Percentiles rank a stretch among this genome's conserved stretches.
Evolutionary conservation across 2,113 vertebrate genomes (phyloP).

Genomic region (Corydoras maculifer): DNA sequence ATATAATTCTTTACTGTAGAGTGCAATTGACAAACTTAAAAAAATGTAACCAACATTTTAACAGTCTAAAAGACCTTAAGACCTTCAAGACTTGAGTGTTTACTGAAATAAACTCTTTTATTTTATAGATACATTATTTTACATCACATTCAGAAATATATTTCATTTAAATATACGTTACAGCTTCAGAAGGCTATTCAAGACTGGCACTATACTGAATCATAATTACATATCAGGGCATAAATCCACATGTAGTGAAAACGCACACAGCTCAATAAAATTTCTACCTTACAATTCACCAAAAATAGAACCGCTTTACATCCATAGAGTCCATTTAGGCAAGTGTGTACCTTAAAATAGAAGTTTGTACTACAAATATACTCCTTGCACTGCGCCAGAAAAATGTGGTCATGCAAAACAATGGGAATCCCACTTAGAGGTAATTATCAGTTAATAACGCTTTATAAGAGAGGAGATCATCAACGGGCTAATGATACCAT

Average conservation of each 20-base stretch:
- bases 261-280: constrained; percentile 16
- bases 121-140: neutral
- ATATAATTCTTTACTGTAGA: no score
- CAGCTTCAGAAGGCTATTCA: constrained; percentile 47
- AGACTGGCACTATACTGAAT: constrained; percentile 74
- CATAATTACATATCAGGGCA: constrained; percentile 23
- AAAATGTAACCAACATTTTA: no score
- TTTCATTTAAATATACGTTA: neutral
- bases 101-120: neutral
- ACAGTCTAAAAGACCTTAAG: no score
- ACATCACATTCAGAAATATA: neutral
- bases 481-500: constrained; percentile 37
- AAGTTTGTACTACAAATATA: constrained; percentile 12
- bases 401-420: neutral
- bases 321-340: constrained; percentile 51
- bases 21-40: no score
- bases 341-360: constrained; percentile 55
- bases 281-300: constrained; percentile 24
- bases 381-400: neutral
- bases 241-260: neutral
- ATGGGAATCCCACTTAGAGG: neutral
- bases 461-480: constrained; percentile 30
- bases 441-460: constrained; percentile 8
- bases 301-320: constrained; percentile 53
- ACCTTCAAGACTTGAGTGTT: neutral